Conservation (phyloP, 2,113 vertebrate species). For the Pteronura brasiliensis region DNA sequence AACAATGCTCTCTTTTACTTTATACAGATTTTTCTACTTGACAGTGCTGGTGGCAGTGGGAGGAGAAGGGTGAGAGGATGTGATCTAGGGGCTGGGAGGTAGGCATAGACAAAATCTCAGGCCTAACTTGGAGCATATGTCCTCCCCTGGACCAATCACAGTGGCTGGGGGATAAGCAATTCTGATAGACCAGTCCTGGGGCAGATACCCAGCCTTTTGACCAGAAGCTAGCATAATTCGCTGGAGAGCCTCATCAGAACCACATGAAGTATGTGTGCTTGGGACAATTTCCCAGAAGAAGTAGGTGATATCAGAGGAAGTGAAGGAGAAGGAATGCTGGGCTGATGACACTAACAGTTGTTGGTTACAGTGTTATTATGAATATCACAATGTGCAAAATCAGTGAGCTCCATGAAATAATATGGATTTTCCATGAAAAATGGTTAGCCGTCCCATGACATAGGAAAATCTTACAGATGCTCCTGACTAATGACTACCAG, state of each 20-base stretch:
- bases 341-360: neutral
- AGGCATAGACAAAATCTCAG: neutral
- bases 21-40: neutral
- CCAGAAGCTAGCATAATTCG: neutral
- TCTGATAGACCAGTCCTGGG: neutral
- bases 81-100: neutral
- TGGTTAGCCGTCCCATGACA: neutral
- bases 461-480: constrained; percentile 48
- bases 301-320: neutral
- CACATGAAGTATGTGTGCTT: neutral
- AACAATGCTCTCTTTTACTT: neutral
- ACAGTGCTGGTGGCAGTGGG: neutral
- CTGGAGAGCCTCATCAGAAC: neutral
- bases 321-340: neutral
- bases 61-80: neutral
- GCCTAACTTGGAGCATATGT: neutral
- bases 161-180: neutral
- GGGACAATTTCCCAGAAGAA: neutral
- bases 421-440: constrained; percentile 1
- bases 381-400: neutral
- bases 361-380: neutral
- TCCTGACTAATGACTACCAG: constrained; percentile 59
- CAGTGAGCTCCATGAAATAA: neutral
- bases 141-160: neutral
- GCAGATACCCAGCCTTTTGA: neutral